A percentile compares a stretch with the other conserved stretches of the same genome.
Evolutionary conservation across 2,113 vertebrate genomes (phyloP).

Genomic region (Epinephelus lanceolatus): DNA sequence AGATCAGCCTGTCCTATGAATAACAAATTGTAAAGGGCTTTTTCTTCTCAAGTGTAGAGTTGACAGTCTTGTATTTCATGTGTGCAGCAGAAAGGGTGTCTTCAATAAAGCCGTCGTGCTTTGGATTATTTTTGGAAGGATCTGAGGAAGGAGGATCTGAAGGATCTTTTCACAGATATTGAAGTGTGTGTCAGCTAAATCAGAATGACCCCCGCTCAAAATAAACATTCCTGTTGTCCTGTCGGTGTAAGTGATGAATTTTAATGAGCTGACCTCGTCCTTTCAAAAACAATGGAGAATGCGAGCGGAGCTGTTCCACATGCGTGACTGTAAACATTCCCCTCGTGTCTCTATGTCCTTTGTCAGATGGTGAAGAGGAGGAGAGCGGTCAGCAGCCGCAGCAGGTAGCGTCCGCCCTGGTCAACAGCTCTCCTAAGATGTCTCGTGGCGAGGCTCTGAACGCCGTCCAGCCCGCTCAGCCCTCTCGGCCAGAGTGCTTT

Average conservation of each 20-base stretch:
- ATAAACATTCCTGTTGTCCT: neutral
- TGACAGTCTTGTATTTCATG: conserved; percentile 12
- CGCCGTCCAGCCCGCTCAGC: conserved; percentile 46
- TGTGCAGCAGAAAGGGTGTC: conserved; percentile 7
- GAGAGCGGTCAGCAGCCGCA: conserved; percentile 61
- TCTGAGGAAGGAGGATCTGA: neutral
- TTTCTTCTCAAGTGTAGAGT: conserved; percentile 18
- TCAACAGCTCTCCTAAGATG: conserved; percentile 87
- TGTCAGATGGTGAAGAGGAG: conserved; percentile 73
- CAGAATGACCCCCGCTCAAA: neutral
- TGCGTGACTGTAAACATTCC: neutral
- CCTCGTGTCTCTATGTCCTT: conserved; percentile 4
- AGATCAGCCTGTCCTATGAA: conserved; percentile 41
- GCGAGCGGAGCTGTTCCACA: neutral
- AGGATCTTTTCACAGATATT: neutral
- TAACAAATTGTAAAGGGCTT: conserved; percentile 41
- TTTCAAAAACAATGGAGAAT: neutral
- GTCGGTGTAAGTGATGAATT: neutral
- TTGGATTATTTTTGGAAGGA: conserved; percentile 13
- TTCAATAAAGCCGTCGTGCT: conserved; percentile 7
- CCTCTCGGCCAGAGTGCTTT: conserved; percentile 83
- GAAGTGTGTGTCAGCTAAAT: neutral
- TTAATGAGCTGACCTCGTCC: neutral
- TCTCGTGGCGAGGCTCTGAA: conserved; percentile 72
- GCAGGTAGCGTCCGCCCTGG: conserved; percentile 57